Percentiles rank a stretch among this genome's conserved stretches.
These are phyloP conservation scores for Parotocinclus haroldoi DNA, from an alignment of 2,797 vertebrate genomes.

Conservation along the genomic window DNA sequence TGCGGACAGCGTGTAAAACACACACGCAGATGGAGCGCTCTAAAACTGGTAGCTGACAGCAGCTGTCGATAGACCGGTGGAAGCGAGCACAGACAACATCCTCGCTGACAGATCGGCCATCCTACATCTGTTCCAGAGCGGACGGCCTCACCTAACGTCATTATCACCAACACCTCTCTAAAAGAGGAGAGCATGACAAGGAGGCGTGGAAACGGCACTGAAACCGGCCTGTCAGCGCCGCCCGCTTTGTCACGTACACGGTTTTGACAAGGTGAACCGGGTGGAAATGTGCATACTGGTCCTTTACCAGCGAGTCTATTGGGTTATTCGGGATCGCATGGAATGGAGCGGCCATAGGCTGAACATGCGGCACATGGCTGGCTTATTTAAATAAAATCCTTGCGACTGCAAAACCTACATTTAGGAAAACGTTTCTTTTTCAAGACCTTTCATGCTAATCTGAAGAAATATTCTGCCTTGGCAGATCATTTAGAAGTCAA, in stretches of 20 bases:
- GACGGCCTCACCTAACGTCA: constrained; percentile 50
- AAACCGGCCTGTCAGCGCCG: constrained; percentile 39
- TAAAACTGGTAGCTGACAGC: constrained; percentile 72
- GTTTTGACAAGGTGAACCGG: constrained; percentile 39
- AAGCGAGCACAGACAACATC: constrained; percentile 68
- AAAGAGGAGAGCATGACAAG: constrained; percentile 43
- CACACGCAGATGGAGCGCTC: constrained; percentile 64
- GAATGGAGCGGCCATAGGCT: constrained; percentile 1
- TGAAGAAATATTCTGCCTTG: too few species aligned
- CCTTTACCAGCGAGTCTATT: constrained; percentile 4
- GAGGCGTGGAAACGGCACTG: constrained; percentile 35
- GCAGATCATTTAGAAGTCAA: too few species aligned
- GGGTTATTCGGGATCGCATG: background rate
- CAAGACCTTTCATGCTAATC: too few species aligned
- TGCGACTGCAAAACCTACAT: too few species aligned
- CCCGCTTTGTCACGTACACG: constrained; percentile 40
- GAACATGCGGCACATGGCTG: too few species aligned
- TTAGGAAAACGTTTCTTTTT: too few species aligned
- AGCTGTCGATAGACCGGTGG: constrained; percentile 63
- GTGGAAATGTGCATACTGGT: constrained; percentile 17
- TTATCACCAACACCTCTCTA: constrained; percentile 44
- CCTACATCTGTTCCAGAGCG: constrained; percentile 47
- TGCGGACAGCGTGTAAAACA: constrained; percentile 47
- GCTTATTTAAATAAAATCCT: too few species aligned
- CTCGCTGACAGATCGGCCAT: constrained; percentile 66